Evolutionary conservation across 2,888 invertebrate species (phyloP).

Genomic region (Branchellion lobata): DNA sequence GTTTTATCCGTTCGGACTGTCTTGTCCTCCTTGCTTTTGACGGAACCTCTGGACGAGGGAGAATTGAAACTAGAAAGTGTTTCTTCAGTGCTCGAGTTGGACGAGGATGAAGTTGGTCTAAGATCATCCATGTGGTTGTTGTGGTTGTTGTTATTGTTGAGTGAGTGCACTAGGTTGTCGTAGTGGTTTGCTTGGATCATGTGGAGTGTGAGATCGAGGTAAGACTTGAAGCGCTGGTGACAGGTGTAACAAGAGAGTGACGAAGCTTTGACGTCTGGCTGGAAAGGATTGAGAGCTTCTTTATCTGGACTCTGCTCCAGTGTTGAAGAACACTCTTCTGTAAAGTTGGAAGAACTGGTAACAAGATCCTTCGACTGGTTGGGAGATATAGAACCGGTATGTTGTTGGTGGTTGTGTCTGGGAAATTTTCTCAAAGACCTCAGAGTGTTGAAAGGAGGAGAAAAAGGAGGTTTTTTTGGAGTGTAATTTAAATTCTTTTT

Average conservation of each 20-base stretch:
- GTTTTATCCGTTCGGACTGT: neutral
- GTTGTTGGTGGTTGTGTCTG: no score
- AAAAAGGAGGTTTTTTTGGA: no score
- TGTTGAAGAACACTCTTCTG: slow-evolving; percentile 6
- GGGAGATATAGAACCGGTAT: neutral
- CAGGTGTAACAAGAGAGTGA: neutral
- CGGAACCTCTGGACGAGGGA: neutral
- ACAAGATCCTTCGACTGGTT: slow-evolving; percentile 2
- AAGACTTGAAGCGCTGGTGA: neutral
- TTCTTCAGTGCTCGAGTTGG: neutral
- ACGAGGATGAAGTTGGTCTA: slow-evolving; percentile 6
- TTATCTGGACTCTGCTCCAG: neutral
- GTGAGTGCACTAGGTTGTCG: slow-evolving; percentile 13
- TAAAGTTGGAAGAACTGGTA: neutral
- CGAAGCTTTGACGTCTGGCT: neutral
- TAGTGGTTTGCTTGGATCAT: slow-evolving; percentile 22
- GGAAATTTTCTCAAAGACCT: no score
- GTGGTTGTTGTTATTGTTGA: neutral
- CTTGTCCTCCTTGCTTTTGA: neutral
- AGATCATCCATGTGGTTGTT: neutral
- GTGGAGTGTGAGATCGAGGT: slow-evolving; percentile 7
- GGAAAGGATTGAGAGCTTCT: no score
- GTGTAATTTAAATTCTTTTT: no score
- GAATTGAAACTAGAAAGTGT: neutral
- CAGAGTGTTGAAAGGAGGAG: no score